Base-by-base conservation (phyloP, 1,140 invertebrate genomes). In the Drosophila nigromelanica region DNA sequence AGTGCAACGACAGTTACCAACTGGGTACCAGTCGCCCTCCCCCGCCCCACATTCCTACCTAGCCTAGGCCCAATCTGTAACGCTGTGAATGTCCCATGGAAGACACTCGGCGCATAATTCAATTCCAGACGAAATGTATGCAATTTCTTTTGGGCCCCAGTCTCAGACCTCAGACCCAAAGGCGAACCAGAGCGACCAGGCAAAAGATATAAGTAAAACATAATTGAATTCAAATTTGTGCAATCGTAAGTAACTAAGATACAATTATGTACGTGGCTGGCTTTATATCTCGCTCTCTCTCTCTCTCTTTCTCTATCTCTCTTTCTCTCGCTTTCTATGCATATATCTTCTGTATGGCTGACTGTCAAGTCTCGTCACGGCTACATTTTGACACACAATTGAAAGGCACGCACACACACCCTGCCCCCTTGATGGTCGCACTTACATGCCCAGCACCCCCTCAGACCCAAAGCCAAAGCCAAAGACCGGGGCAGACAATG, bases 161-260 rank as follows among this genome's bases (percentile, higher is more conserved):
- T 47, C 33, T 27, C 42, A 12, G 37, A 55, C 67, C 27, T 14
- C 11, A 18, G 52, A 56, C n/a, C n/a, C 24, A 0, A 42, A 12
- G 35, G 15, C 43, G 3, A 50, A 39, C 39, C 47, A 37, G 40
- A 66, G 59, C 4, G 50, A 51, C 39, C 47, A 37, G 40, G 66
- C 60, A 71, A 76, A 83, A 78, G 52, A 73, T 63, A 73, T 63
- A 77, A 70, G 75, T 70, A 66, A 67, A 75, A 78, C 76, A 78
- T 78, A 78, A 78, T 75, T 75, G 73, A 69, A 85, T 50, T 66
- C 63, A 72, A 54, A 63, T 78, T 73, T 56, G 60, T 80, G 83
- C 83, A 89, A 89, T 89, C 85, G 83, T 89, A 89, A 89, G 83
- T 89, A 89, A 89, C 83, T 89, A 89, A 89, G 83, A 89, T 89